Conservation (phyloP, 2,888 invertebrate genomes). For the Drosophila incognita region DNA sequence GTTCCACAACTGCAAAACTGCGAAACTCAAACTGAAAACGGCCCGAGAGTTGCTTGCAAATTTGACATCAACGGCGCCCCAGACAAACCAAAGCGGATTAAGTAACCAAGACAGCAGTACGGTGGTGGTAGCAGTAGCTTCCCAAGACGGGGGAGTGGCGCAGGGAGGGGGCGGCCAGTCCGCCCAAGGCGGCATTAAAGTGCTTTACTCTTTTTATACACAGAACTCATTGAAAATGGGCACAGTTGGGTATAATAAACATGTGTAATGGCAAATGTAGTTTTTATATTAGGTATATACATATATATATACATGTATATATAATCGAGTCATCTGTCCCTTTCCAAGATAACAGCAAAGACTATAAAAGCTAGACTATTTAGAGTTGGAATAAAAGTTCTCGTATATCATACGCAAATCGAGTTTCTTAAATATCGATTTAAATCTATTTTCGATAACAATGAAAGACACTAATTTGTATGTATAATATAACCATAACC, state of each 20-base stretch:
- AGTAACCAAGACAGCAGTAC: conserved; percentile 39
- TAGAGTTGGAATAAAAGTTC: not conserved
- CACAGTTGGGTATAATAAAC: not conserved
- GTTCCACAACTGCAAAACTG: not conserved
- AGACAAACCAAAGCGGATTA: conserved; percentile 79
- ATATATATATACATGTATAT: too few species aligned
- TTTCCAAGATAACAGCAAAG: not conserved
- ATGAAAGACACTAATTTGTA: not conserved
- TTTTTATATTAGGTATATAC: not conserved
- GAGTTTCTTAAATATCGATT: not conserved
- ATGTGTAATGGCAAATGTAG: not conserved
- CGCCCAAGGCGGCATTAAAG: conserved; percentile 55
- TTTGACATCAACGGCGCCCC: conserved; percentile 69
- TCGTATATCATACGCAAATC: not conserved
- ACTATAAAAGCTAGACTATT: not conserved
- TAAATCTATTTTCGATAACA: not conserved
- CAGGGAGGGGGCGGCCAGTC: not conserved
- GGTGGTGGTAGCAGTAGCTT: not conserved
- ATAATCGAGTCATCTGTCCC: not conserved
- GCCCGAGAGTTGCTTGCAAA: conserved; percentile 69
- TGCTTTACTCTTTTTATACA: conserved; percentile 31
- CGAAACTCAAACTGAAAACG: conserved; percentile 58
- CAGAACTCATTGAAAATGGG: not conserved
- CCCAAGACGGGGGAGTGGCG: not conserved
- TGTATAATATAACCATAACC: too few species aligned